A percentile compares a stretch with the other conserved stretches of the same genome.
phyloP scores from a whole-genome alignment of 2,888 invertebrate species.

The Microplitis deprimator region DNA sequence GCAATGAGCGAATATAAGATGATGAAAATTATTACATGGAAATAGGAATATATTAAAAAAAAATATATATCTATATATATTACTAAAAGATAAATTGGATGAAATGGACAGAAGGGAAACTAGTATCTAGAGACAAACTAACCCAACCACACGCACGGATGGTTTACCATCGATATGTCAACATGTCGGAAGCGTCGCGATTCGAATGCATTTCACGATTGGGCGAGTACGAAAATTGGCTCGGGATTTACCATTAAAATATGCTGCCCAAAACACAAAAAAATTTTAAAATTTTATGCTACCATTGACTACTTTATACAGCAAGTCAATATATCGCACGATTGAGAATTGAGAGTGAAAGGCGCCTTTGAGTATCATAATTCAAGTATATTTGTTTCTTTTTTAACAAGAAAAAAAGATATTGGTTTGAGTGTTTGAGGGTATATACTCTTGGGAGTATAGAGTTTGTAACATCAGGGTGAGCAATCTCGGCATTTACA shows the following conservation, averaged over 20 bases:
- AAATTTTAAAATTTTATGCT: constrained; percentile 25
- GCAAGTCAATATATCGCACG: too few relatives aligned
- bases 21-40: too few relatives aligned
- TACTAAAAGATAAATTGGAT: neutral
- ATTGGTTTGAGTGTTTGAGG: neutral
- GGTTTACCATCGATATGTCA: constrained; percentile 45
- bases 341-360: too few relatives aligned
- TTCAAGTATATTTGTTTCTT: too few relatives aligned
- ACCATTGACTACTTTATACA: neutral
- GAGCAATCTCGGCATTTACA: neutral
- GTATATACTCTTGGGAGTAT: too few relatives aligned
- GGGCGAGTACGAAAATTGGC: constrained; percentile 52
- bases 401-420: neutral
- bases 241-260: constrained; percentile 44
- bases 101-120: constrained; percentile 19
- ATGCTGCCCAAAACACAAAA: constrained; percentile 32
- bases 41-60: too few relatives aligned
- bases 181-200: constrained; percentile 45
- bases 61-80: too few relatives aligned
- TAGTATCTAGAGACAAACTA: constrained; percentile 33
- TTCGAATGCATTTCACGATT: constrained; percentile 56
- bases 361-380: too few relatives aligned
- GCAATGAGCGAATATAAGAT: too few relatives aligned
- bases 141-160: constrained; percentile 43
- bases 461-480: neutral